Evolutionary conservation across 2,797 vertebrate species (phyloP).

Genomic region (Liparis tanakae): DNA sequence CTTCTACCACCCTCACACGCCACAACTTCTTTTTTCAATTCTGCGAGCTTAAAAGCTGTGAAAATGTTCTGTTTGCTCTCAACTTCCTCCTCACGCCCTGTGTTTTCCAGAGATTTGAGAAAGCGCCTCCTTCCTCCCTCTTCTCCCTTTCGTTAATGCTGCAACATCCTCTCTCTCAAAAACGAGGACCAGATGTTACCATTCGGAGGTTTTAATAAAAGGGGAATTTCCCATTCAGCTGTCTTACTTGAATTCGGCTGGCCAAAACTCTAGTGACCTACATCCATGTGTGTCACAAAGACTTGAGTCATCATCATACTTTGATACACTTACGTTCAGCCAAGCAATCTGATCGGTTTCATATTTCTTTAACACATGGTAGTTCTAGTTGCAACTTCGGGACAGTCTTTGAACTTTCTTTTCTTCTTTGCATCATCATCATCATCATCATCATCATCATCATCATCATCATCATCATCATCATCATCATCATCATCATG

Average conservation of each 20-base stretch:
- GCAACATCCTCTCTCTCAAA: conserved; percentile 73
- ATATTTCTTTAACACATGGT: neutral
- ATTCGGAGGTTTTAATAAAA: conserved; percentile 19
- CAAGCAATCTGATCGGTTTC: neutral
- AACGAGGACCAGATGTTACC: conserved; percentile 79
- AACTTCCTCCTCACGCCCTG: conserved; percentile 40
- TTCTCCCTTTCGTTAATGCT: conserved; percentile 43
- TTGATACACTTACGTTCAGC: neutral
- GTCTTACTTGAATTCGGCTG: conserved; percentile 5
- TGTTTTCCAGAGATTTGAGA: conserved; percentile 63
- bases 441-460: neutral
- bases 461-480: no score
- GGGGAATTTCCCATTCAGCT: conserved; percentile 29
- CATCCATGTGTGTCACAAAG: neutral
- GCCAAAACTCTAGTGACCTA: neutral
- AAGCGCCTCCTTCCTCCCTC: conserved; percentile 45
- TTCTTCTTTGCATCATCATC: neutral
- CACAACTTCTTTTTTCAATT: neutral
- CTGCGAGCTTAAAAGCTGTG: conserved; percentile 21
- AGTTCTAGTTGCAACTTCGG: neutral
- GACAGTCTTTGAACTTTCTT: neutral
- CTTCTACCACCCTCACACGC: conserved; percentile 17
- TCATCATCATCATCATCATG: neutral
- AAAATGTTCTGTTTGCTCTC: conserved; percentile 40
- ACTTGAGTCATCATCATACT: neutral